These are phyloP conservation scores for Drosophila ogumai DNA, from an alignment of 1,140 invertebrate species.

Conservation along the genomic window DNA sequence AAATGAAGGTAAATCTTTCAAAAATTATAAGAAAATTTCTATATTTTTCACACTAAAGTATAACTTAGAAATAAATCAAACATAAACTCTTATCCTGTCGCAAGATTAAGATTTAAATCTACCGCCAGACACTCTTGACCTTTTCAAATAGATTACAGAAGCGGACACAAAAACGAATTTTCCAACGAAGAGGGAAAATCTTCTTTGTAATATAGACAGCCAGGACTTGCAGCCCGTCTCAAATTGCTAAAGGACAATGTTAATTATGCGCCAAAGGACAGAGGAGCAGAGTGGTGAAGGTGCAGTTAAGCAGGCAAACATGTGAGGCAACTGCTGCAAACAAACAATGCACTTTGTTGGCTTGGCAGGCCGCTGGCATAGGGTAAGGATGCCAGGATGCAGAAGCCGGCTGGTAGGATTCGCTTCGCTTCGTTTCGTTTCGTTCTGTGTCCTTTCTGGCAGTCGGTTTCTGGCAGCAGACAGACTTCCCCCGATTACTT, in stretches of 20 bases:
- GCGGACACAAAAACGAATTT: not conserved
- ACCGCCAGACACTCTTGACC: conserved; percentile 25
- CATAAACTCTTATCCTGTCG: not conserved
- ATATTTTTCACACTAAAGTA: not conserved
- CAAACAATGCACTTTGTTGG: conserved; percentile 83
- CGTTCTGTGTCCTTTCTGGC: conserved; percentile 44
- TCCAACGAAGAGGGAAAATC: not conserved
- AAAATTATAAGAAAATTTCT: not conserved
- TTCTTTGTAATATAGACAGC: conserved; percentile 32
- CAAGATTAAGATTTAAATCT: conserved; percentile 12
- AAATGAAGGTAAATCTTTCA: too few relatives aligned
- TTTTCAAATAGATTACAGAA: conserved; percentile 26
- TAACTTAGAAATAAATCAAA: not conserved
- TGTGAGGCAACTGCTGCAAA: conserved; percentile 78
- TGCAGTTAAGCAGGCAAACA: conserved; percentile 79
- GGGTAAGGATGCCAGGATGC: conserved; percentile 56
- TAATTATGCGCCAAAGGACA: conserved; percentile 81
- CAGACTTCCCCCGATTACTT: conserved; percentile 61
- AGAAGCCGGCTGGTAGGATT: conserved; percentile 35
- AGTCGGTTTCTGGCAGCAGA: conserved; percentile 46
- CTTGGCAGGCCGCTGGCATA: conserved; percentile 51
- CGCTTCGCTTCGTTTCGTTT: conserved; percentile 17
- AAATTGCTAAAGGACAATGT: conserved; percentile 83
- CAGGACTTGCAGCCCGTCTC: conserved; percentile 48
- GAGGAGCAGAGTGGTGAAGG: conserved; percentile 35